Evolutionary conservation across 2,113 vertebrate genomes (phyloP), one percentile per base, ranked within the genome.

Genomic region (Mormoops blainvillei): DNA sequence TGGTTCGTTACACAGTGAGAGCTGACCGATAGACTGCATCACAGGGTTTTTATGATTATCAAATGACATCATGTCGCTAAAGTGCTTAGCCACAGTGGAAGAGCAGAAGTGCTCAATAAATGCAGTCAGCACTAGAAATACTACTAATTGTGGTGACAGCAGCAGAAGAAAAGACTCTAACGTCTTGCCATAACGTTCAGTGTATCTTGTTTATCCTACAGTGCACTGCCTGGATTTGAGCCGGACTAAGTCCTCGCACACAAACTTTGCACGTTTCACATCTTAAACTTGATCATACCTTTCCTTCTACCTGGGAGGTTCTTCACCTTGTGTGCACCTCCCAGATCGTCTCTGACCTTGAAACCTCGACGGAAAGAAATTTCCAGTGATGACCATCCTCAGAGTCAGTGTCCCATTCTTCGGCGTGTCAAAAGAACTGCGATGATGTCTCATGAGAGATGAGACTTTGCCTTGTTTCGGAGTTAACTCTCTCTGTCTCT

Each of bases 351-450:
- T 50, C 63, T 88, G 67, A 33, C 83, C 73, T 67, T 8, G 48
- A 83, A 38, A 3, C 19, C n/a, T 61, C 48, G 26, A 41, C 80
- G 67, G 65, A 68, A 91, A 50, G 18, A 81, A 76, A 58, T 10
- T 7, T 28, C 52, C 31, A 0, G 0, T 14, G 4, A 41, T 28
- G 2, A 4, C 85, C 31, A 19, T 12, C 5, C 13, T 1, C 2
- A 7, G 18, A 43, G 16, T 67, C 33, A 20, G 4, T 63, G 16
- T 80, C 54, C 48, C 52, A 81, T 3, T 48, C 67, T 24, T 36
- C 67, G 28, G 3, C 41, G 50, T 36, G 5, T 11, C 58, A 16
- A 7, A 15, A 54, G 3, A 33, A 38, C 11, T 8, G 26, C 45
- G 68, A 36, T 19, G 36, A 48, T 28, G 16, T 38, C 18, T 36